Base-by-base conservation (phyloP, 2,113 vertebrate genomes). In the Triplophysa siluroides region DNA sequence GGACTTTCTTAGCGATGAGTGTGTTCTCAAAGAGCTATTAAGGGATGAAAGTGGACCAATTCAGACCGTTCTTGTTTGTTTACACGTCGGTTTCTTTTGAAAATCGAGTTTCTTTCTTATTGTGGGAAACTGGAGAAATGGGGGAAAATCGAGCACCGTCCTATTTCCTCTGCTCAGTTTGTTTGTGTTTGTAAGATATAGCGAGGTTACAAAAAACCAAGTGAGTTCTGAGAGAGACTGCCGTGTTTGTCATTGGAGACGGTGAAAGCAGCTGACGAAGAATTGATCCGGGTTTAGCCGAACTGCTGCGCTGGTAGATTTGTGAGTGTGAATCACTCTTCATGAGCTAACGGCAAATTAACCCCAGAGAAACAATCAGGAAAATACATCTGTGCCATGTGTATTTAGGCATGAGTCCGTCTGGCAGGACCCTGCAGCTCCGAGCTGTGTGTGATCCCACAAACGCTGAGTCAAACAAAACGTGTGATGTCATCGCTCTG, bases 261-360 rank as follows among this genome's bases (percentile, higher is more conserved):
- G 1, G 33, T 38, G 33, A 38, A 54, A 58, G 16, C 64, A 54
- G 18, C n/a, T 72, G 85, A 86, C 87, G 84, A 86, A 90, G 84
- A 79, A 19, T 81, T 86, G 86, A 77, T 81, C 86, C 65, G 41
- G 86, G 63, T 78, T 45, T 82, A 72, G 63, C 64, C 24, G 81
- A 80, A 69, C 61, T 67, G 79, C 86, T 73, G 63, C 83, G 64
- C 72, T 83, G 73, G 88, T 69, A 81, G 50, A 86, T 83, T 72
- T 82, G 18, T 8, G 60, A 82, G 73, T 82, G 79, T 64, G 64
- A 78, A 79, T 64, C 63, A 76, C 80, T 78, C 77, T 81, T 83
- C 72, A 76, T 86, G 84, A 85, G 79, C 62, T 84, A 77, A 86
- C 60, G 83, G 83, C 84, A 86, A 87, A 87, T 86, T 88, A 85